A percentile compares a stretch with the other conserved stretches of the same genome.
Evolutionary conservation across 2,888 invertebrate genomes (phyloP).

Genomic region (Epistrophe grossulariae): DNA sequence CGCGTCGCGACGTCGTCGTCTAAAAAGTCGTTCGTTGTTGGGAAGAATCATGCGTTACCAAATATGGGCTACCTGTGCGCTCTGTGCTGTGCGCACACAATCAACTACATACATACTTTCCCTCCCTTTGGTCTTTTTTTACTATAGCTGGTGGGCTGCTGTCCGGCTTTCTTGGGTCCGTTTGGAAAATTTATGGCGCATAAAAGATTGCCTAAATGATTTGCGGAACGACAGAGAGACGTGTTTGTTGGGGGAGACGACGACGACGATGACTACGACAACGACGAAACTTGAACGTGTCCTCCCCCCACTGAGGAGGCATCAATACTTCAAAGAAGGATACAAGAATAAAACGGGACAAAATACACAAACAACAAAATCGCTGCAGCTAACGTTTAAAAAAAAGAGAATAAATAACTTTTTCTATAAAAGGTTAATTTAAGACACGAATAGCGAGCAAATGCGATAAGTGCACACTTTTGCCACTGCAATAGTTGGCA

Average conservation of each 20-base stretch:
- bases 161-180: constrained; percentile 58
- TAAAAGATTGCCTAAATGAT: constrained; percentile 74
- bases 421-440: constrained; percentile 77
- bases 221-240: constrained; percentile 67
- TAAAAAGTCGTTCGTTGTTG: constrained; percentile 11
- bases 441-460: constrained; percentile 77
- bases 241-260: constrained; percentile 46
- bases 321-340: constrained; percentile 67
- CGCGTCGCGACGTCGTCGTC: constrained; percentile 18
- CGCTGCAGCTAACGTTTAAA: constrained; percentile 19
- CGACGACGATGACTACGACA: constrained; percentile 22
- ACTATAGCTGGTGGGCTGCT: constrained; percentile 4
- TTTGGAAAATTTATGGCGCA: constrained; percentile 73
- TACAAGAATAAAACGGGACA: constrained; percentile 10
- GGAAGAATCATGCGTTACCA: constrained; percentile 75
- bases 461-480: constrained; percentile 75
- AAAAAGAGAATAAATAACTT: constrained; percentile 70
- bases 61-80: constrained; percentile 74
- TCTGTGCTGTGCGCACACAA: neutral
- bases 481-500: constrained; percentile 48
- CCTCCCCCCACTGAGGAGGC: constrained; percentile 18
- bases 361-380: constrained; percentile 8
- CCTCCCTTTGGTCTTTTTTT: constrained; percentile 8
- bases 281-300: constrained; percentile 35
- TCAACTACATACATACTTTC: constrained; percentile 25